Evolutionary conservation across 2,113 vertebrate species (phyloP), one percentile per base, ranked within the genome.

Genomic region (Brienomyrus longianalis): DNA sequence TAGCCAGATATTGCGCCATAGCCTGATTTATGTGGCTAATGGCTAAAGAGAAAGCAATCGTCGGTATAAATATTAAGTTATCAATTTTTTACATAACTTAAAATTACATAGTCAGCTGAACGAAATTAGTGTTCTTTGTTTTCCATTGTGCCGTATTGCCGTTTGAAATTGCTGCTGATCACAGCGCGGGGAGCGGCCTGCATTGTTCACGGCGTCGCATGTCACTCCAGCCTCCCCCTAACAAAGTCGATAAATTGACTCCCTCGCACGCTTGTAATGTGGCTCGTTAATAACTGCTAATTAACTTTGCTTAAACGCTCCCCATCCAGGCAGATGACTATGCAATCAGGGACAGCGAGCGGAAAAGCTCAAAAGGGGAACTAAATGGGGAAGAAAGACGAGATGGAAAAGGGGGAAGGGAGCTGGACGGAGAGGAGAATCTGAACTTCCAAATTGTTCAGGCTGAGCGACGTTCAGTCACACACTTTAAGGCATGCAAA

Each of bases 191-290:
- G 93, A 93, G 94, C 93, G 94, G 94, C 94, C 94, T 94, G 96
- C 96, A 95, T 96, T 96, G 95, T 94, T 94, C 94, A 93, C 93
- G 95, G 95, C 95, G 94, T 94, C 91, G 95, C 95, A 93, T 96
- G 96, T 96, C 96, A 95, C 95, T 96, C 95, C 95, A 94, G 96
- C 95, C 95, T 93, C 94, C 94, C 92, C 91, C 95, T 95, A 96
- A 96, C 96, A 96, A 96, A 96, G 95, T 96, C 96, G 95, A 95
- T 96, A 96, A 96, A 96, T 96, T 96, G 96, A 96, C 96, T 96
- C 95, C 94, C 96, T 96, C 95, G 95, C 95, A 94, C 94, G 94
- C 95, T 96, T 95, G 96, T 96, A 96, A 96, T 95, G 95, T 94
- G 90, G 93, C 94, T 94, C 95, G 94, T 96, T 96, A 96, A 96